Evolutionary conservation across 64 coral and sea anemone species (phyloP).

Genomic region (Exaiptasia diaphana): DNA sequence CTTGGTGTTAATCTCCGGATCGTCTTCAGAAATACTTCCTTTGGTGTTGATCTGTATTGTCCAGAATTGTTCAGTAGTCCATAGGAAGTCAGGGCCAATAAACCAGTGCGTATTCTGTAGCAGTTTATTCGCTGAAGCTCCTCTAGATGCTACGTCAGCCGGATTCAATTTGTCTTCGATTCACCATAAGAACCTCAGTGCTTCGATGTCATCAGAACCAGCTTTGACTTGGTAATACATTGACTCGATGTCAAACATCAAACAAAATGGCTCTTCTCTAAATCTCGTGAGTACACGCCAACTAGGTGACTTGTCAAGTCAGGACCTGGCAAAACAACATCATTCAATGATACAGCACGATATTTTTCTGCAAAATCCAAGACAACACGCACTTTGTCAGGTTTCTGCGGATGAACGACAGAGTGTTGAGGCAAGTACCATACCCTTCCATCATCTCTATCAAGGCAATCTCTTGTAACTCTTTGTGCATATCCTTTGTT

Average conservation of each 20-base stretch:
- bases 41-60: no score
- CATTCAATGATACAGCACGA: slow-evolving; percentile 28
- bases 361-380: slow-evolving; percentile 44
- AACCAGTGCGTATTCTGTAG: no score
- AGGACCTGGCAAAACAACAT: slow-evolving; percentile 34
- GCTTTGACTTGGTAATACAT: slow-evolving; percentile 42
- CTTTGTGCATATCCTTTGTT: slow-evolving; percentile 25
- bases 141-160: no score
- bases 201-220: no score
- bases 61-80: no score
- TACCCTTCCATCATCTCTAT: slow-evolving; percentile 11
- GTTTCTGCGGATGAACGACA: slow-evolving; percentile 29
- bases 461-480: background rate
- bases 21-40: no score
- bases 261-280: background rate
- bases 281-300: background rate
- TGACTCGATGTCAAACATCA: slow-evolving; percentile 23
- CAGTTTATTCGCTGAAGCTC: no score
- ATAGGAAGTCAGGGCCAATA: no score
- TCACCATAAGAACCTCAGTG: no score
- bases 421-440: slow-evolving; percentile 63
- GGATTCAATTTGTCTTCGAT: no score
- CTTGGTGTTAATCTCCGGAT: no score
- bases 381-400: slow-evolving; percentile 43
- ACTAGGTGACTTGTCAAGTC: no score